phyloP scores from a whole-genome alignment of 1,140 invertebrate species.

The Eriosoma lanigerum region DNA sequence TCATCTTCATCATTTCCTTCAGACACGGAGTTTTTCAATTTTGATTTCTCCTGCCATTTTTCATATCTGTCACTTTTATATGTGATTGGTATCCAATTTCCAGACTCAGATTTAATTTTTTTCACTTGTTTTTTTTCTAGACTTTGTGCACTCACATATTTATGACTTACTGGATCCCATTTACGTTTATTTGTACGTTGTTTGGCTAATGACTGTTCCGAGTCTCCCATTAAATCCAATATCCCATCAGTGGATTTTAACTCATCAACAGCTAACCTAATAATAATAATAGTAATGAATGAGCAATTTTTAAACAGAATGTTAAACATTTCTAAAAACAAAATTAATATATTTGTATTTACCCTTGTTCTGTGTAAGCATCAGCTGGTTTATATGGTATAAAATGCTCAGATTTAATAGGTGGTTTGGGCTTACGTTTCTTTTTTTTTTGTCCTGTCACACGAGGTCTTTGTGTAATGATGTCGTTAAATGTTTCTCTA shows the following conservation, averaged over 20 bases:
- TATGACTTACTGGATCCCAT: constrained; percentile 53
- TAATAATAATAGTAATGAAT: constrained; percentile 54
- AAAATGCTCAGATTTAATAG: constrained; percentile 75
- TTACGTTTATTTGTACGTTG: constrained; percentile 52
- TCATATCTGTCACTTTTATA: constrained; percentile 90
- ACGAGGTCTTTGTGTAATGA: constrained; percentile 53
- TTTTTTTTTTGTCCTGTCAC: constrained; percentile 55
- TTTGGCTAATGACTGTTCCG: constrained; percentile 66
- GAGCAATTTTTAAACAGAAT: background rate
- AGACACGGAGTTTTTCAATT: constrained; percentile 63
- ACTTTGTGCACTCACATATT: constrained; percentile 48
- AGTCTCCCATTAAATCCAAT: constrained; percentile 80
- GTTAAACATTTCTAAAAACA: background rate
- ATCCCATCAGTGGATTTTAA: constrained; percentile 76
- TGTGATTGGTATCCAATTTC: constrained; percentile 87
- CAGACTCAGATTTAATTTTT: constrained; percentile 93
- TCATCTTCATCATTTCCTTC: constrained; percentile 64
- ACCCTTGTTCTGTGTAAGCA: constrained; percentile 86
- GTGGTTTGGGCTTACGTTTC: constrained; percentile 54
- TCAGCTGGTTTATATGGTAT: constrained; percentile 84
- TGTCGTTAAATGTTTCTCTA: constrained; percentile 54
- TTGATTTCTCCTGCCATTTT: constrained; percentile 83
- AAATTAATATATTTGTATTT: constrained; percentile 54
- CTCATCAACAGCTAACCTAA: constrained; percentile 71
- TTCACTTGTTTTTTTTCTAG: constrained; percentile 65